Base-by-base conservation (phyloP, 2,797 vertebrate genomes). In the Poeciliopsis presidionis region DNA sequence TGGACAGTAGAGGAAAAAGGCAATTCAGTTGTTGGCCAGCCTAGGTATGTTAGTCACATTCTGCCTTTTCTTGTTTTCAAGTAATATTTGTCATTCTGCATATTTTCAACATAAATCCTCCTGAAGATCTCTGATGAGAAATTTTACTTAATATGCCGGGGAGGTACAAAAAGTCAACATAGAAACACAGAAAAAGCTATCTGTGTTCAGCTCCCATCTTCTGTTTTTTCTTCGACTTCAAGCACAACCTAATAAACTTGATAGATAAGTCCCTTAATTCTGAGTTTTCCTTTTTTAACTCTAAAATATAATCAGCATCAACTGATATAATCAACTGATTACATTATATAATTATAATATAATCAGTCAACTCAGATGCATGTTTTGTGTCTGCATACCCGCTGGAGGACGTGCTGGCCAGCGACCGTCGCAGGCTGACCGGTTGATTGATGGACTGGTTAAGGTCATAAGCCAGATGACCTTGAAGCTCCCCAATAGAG, bases 401-500 rank as follows among this genome's bases (percentile, higher is more conserved):
- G 84, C 92, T 93, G 65, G 93, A 94, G 45, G 93, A 94, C n/a
- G 94, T 92, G 92, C 93, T 93, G 77, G 93, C 91, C 86, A 94
- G 75, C 9, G 93, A 89, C 69, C 91, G 87, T 74, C 91, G 84
- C 72, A 93, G 84, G 86, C 96, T 77, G 91, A 98, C 97, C 94
- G 97, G 13, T 96, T 98, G 92, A 97, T 97, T 89, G 95, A 97
- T 95, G 81, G 97, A 96, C 65, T 97, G 98, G 90, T 98, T 99
- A 90, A 99, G 96, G 93, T 99, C 98, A 0, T 99, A 99, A 14
- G 98, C 97, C 94, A 99, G 92, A 90, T 99, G 98, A 65, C 98
- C 98, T 89, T 99, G 98, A 79, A 99, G 96, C 93, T 99, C 98
- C 81, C 98, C 98, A 87, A 99, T 94, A 85, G 98, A 98, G 95